Conservation (phyloP, 2,888 invertebrate genomes). For the Mythimna loreyi region DNA sequence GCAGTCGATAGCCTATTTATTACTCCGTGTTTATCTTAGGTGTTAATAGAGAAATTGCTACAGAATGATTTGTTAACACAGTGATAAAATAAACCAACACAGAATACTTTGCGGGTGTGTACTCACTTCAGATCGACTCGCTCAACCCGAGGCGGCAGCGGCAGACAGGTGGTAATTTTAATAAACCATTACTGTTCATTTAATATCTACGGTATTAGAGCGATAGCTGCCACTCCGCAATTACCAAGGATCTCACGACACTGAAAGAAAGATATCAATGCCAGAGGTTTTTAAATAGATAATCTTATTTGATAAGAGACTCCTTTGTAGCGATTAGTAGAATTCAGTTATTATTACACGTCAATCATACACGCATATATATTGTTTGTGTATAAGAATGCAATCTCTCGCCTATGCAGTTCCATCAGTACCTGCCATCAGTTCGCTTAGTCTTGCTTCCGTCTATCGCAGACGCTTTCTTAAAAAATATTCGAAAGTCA, state of each 20-base stretch:
- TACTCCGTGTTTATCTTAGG: slow-evolving; percentile 49
- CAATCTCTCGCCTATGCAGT: slow-evolving; percentile 32
- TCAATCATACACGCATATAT: slow-evolving; percentile 49
- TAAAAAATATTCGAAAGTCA: slow-evolving; percentile 3
- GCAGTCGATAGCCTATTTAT: slow-evolving; percentile 58
- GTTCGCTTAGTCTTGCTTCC: background rate
- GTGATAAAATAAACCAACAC: slow-evolving; percentile 54
- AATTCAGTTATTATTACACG: slow-evolving; percentile 74
- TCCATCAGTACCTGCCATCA: background rate
- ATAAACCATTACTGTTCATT: slow-evolving; percentile 56
- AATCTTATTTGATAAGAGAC: slow-evolving; percentile 87
- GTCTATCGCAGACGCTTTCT: background rate
- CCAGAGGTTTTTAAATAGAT: slow-evolving; percentile 86
- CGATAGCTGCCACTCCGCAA: slow-evolving; percentile 67
- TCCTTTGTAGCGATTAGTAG: slow-evolving; percentile 80
- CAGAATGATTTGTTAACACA: slow-evolving; percentile 54
- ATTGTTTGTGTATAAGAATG: slow-evolving; percentile 43
- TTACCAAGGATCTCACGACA: slow-evolving; percentile 74
- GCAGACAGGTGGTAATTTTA: slow-evolving; percentile 18
- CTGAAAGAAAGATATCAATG: slow-evolving; percentile 83
- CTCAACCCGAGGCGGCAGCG: slow-evolving; percentile 24
- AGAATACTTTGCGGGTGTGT: slow-evolving; percentile 45
- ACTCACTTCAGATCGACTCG: slow-evolving; percentile 59
- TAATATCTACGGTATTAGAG: slow-evolving; percentile 40
- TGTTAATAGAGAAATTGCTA: slow-evolving; percentile 58